Percentiles rank a stretch among this genome's conserved stretches.
phyloP scores from a whole-genome alignment of 2,113 vertebrate genomes.

The Pyrgilauda ruficollis region DNA sequence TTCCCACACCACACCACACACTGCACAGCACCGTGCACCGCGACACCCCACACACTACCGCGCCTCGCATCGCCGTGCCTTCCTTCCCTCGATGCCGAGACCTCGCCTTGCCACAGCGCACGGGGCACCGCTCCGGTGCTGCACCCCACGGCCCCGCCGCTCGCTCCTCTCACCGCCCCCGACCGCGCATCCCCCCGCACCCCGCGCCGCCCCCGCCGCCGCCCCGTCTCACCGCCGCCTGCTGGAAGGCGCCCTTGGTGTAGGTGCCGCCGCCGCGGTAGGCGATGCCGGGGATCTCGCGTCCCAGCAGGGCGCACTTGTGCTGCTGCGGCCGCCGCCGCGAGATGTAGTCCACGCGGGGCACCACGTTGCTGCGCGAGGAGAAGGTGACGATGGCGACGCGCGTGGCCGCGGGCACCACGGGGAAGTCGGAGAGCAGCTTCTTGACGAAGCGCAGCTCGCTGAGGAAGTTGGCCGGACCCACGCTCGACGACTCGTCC shows the following conservation, averaged over 20 bases:
- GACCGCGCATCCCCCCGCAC: too few species aligned
- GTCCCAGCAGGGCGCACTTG: conserved; percentile 93
- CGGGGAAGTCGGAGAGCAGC: conserved; percentile 96
- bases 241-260: conserved; percentile 96
- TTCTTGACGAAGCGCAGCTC: conserved; percentile 94
- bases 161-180: background rate
- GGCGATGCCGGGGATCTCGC: conserved; percentile 92
- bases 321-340: conserved; percentile 86
- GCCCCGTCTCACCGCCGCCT: conserved; percentile 87
- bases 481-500: conserved; percentile 96
- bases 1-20: background rate
- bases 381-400: conserved; percentile 96
- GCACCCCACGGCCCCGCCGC: rapidly evolving
- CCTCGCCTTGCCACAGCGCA: rapidly evolving
- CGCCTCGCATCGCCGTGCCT: rapidly evolving
- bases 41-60: rapidly evolving
- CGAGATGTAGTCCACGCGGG: conserved; percentile 93
- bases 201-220: too few species aligned
- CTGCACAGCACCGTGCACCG: rapidly evolving
- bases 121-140: rapidly evolving
- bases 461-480: conserved; percentile 88
- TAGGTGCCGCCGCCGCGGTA: conserved; percentile 96
- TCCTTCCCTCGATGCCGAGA: background rate
- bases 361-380: conserved; percentile 91
- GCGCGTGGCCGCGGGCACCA: conserved; percentile 88